These are phyloP conservation scores for Drosophila nigromelanica DNA, from an alignment of 1,140 invertebrate species.

Conservation along the genomic window DNA sequence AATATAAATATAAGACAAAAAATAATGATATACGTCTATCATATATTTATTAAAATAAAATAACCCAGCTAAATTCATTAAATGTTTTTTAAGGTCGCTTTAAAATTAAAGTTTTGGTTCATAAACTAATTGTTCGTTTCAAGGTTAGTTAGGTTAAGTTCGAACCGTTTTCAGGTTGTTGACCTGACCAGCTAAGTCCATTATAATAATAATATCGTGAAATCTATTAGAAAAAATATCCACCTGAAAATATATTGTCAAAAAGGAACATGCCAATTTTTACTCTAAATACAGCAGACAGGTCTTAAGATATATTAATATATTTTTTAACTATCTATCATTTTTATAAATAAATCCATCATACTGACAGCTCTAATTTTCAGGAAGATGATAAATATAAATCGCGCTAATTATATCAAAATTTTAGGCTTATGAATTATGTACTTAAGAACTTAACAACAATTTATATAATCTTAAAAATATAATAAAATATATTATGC, in stretches of 20 bases:
- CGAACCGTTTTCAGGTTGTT: neutral
- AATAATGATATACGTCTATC: too few species aligned
- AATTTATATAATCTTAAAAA: too few species aligned
- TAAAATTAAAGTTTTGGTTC: neutral
- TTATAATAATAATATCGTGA: neutral
- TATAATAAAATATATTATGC: too few species aligned
- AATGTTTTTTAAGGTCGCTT: neutral
- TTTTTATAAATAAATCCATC: constrained; percentile 1
- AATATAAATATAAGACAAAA: too few species aligned
- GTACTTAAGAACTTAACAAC: too few species aligned
- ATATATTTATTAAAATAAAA: too few species aligned
- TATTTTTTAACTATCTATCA: neutral
- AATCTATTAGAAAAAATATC: constrained; percentile 2
- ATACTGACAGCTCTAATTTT: neutral
- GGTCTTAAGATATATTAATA: too few species aligned
- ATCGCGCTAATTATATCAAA: too few species aligned
- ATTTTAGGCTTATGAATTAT: too few species aligned
- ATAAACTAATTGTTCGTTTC: neutral
- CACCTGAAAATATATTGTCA: neutral
- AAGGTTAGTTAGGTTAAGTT: neutral
- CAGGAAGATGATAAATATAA: too few species aligned
- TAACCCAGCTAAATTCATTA: too few species aligned
- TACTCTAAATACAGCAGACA: neutral
- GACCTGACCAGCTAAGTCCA: neutral
- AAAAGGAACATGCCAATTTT: neutral